These are phyloP conservation scores for Gymnocephalus cernua DNA, from an alignment of 2,113 vertebrate species.

Conservation along the genomic window DNA sequence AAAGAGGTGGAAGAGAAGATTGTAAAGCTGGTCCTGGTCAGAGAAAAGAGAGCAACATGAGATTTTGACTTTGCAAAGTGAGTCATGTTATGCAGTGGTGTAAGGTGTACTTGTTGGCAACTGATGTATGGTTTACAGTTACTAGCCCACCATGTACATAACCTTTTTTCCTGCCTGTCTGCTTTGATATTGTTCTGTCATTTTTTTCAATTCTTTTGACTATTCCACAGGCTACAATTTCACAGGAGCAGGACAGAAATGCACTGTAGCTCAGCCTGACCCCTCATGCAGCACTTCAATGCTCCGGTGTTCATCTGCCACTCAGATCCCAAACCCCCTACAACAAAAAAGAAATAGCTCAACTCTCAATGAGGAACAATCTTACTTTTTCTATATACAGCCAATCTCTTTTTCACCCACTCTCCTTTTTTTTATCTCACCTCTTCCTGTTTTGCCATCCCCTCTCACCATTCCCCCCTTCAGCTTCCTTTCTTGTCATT, in stretches of 20 bases:
- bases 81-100: neutral
- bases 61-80: too few species aligned
- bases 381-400: constrained; percentile 42
- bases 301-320: constrained; percentile 51
- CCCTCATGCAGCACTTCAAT: neutral
- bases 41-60: too few species aligned
- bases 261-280: constrained; percentile 7
- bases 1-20: too few species aligned
- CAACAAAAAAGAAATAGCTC: constrained; percentile 17
- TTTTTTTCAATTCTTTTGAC: neutral
- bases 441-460: constrained; percentile 11
- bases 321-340: constrained; percentile 39
- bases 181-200: constrained; percentile 8
- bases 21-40: too few species aligned
- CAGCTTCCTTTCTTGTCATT: constrained; percentile 41
- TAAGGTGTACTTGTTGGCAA: constrained; percentile 16
- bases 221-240: constrained; percentile 11
- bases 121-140: neutral
- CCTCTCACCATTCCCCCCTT: neutral
- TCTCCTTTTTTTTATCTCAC: neutral
- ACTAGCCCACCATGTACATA: neutral
- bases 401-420: constrained; percentile 20
- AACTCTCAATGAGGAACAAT: constrained; percentile 45
- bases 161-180: constrained; percentile 1
- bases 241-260: constrained; percentile 18